These are phyloP conservation scores for Recurvirostra avosetta DNA, from an alignment of 2,113 vertebrate species.

Conservation along the genomic window DNA sequence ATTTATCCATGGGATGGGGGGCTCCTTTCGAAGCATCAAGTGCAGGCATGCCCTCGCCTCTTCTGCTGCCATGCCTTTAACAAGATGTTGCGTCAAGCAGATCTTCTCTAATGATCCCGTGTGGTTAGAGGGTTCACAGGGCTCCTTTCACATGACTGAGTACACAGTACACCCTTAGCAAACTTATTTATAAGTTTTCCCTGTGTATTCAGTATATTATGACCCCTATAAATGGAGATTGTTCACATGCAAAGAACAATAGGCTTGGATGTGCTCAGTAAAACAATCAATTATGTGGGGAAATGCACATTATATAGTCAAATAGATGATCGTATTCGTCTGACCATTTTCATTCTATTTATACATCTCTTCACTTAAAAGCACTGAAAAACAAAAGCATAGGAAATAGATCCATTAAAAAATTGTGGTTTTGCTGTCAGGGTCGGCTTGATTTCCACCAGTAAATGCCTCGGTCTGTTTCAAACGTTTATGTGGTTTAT, in stretches of 20 bases:
- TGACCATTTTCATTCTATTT: background rate
- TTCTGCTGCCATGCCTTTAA: background rate
- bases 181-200: background rate
- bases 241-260: background rate
- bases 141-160: background rate
- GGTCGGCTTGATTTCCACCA: background rate
- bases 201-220: background rate
- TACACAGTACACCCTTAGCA: slow-evolving; percentile 33
- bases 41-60: background rate
- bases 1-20: background rate
- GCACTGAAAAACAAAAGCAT: background rate
- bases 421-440: background rate
- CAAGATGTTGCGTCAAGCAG: background rate
- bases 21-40: background rate
- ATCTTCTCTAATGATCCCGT: background rate
- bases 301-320: background rate
- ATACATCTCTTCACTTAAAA: background rate
- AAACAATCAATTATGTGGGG: background rate
- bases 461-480: background rate
- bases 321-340: background rate
- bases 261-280: background rate
- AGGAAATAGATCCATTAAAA: background rate
- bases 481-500: background rate
- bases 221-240: background rate
- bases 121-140: background rate